phyloP scores from a whole-genome alignment of 1,140 invertebrate genomes.

The Carcinoscorpius rotundicauda region DNA sequence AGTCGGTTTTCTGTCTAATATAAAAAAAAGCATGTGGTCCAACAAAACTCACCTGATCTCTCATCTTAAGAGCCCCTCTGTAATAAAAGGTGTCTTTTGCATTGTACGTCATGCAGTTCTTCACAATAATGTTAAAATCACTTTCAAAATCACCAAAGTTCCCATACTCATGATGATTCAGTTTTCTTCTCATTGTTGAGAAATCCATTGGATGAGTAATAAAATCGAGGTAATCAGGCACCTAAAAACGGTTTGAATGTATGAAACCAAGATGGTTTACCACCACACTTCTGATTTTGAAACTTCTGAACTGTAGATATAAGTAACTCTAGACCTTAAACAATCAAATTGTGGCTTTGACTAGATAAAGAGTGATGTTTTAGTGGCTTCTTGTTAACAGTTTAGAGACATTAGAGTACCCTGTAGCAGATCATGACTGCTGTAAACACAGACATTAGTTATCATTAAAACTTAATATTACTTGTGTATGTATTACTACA shows the following conservation, averaged over 20 bases:
- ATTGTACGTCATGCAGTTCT: conserved; percentile 90
- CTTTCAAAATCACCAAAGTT: conserved; percentile 64
- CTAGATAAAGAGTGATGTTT: no score
- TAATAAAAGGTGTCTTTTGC: conserved; percentile 75
- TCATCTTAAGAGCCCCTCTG: conserved; percentile 70
- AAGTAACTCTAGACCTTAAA: no score
- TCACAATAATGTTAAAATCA: conserved; percentile 89
- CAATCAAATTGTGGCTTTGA: no score
- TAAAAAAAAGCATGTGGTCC: no score
- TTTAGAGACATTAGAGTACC: no score
- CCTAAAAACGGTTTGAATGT: conserved; percentile 33
- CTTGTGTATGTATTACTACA: no score
- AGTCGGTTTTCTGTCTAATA: no score
- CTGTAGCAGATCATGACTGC: no score
- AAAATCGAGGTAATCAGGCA: conserved; percentile 83
- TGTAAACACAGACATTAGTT: conserved; percentile 3
- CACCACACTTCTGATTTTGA: no score
- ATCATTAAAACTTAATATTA: background rate
- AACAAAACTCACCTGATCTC: conserved; percentile 49
- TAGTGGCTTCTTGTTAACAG: no score
- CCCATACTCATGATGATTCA: conserved; percentile 60
- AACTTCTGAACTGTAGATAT: no score
- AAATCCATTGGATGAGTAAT: conserved; percentile 94
- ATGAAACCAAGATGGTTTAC: no score
- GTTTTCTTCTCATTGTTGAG: conserved; percentile 74